Base-by-base conservation (phyloP, 2,797 vertebrate genomes). In the Triplophysa yarkandensis region DNA sequence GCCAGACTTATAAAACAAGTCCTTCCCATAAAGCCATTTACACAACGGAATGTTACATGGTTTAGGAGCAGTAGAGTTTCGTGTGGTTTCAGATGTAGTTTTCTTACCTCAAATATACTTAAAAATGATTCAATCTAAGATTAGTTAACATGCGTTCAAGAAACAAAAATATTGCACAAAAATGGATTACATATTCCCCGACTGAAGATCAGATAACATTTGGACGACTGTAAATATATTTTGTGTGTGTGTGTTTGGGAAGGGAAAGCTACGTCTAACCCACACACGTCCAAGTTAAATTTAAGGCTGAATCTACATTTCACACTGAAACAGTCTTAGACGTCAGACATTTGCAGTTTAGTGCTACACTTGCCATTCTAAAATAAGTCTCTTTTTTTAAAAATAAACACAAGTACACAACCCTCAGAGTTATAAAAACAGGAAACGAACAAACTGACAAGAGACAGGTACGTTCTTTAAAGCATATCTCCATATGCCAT, bases 1-100 rank as follows among this genome's bases (percentile, higher is more conserved):
- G 68, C 75, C 88, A 93, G 95, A 98, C 95, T 97, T 98, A 92
- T 98, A 98, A 96, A 98, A 98, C 95, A 98, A 98, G 96, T 98
- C 96, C 87, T 94, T 94, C 94, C 95, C 93, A 92, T 91, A 92
- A 90, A 89, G 87, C 93, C 83, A 85, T 85, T 87, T 87, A 90
- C 88, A 93, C 92, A 92, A 95, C 85, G 93, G 93, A 97, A 97
- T 94, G 93, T 92, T 90, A 87, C 87, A 90, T 91, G 87, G 41
- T 60, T 90, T 87, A 87, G 87, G 86, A 85, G 88, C 81, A 90
- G 81, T 91, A 88, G 84, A 94, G 85, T 55, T 39, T 81, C 81
- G 89, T 91, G 93, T 88, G 84, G 77, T 78, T 79, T 74, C 34
- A 66, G 25, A 14, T 27, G 54, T 9, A 23, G 43, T 65, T 77